phyloP scores from a whole-genome alignment of 1,140 invertebrate species.

The Pseudachorutes palmiensis region DNA sequence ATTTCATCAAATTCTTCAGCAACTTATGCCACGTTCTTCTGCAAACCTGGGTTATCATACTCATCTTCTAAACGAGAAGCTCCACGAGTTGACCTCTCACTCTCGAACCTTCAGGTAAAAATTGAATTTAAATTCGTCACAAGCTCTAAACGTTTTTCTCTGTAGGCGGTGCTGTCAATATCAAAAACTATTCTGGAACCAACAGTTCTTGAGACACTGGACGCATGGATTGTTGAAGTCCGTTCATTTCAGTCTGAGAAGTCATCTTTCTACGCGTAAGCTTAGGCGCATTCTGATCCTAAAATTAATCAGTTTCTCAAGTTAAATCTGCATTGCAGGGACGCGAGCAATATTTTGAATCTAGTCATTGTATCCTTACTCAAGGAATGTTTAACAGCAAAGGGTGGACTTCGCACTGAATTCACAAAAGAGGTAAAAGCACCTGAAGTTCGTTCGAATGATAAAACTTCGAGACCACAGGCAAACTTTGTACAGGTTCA shows the following conservation, averaged over 20 bases:
- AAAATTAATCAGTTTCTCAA: slow-evolving; percentile 22
- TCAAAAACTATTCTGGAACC: slow-evolving; percentile 81
- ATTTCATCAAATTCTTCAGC: not conserved
- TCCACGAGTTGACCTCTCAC: slow-evolving; percentile 25
- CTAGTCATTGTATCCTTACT: slow-evolving; percentile 85
- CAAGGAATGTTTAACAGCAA: slow-evolving; percentile 79
- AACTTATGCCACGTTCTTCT: slow-evolving; percentile 50
- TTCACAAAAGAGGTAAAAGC: slow-evolving; percentile 69
- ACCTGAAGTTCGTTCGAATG: not conserved
- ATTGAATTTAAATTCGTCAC: not conserved
- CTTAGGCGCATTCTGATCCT: too few relatives aligned
- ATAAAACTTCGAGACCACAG: not conserved
- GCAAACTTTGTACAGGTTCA: slow-evolving; percentile 55
- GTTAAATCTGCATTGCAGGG: slow-evolving; percentile 56
- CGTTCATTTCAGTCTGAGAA: slow-evolving; percentile 27
- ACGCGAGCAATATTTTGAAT: slow-evolving; percentile 89
- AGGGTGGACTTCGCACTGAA: slow-evolving; percentile 75
- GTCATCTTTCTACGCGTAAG: slow-evolving; percentile 25
- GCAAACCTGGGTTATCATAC: slow-evolving; percentile 86
- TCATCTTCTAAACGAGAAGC: slow-evolving; percentile 30
- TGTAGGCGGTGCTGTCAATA: slow-evolving; percentile 62
- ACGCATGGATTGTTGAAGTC: slow-evolving; percentile 66
- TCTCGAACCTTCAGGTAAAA: slow-evolving; percentile 33
- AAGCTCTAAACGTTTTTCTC: not conserved
- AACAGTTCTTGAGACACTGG: slow-evolving; percentile 64